A percentile compares a stretch with the other conserved stretches of the same genome.
Evolutionary conservation across 2,113 vertebrate species (phyloP).

Genomic region (Formicarius rufipectus): DNA sequence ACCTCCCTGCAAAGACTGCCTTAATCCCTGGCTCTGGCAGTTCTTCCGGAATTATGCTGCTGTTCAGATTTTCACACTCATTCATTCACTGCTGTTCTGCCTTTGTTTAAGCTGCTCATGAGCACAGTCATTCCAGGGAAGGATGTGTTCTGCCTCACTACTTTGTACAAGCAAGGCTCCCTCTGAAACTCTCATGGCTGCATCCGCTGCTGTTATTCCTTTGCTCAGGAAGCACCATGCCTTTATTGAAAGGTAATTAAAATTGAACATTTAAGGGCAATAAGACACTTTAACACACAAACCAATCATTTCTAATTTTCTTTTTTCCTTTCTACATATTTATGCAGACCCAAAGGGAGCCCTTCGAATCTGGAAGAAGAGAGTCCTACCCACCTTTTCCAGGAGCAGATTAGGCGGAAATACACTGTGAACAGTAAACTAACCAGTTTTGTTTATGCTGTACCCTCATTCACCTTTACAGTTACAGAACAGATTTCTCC

Average conservation of each 20-base stretch:
- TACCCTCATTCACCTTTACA: neutral
- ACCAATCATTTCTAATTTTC: neutral
- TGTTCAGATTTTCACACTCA: neutral
- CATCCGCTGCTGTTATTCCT: neutral
- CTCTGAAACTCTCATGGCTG: neutral
- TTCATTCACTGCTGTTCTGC: neutral
- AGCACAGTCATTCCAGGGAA: neutral
- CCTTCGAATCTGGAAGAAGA: neutral
- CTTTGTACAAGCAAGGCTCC: neutral
- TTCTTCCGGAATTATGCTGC: neutral
- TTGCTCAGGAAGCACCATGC: neutral
- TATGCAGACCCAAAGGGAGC: neutral
- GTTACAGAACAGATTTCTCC: neutral
- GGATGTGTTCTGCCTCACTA: neutral
- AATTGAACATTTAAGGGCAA: neutral
- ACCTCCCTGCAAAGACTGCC: neutral
- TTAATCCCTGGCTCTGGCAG: neutral
- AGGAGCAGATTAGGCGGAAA: neutral
- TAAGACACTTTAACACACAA: neutral
- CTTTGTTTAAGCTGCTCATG: conserved; percentile 11
- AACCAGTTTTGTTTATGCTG: neutral
- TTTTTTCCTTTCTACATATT: neutral
- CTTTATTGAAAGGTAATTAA: neutral
- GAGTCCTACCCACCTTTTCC: neutral
- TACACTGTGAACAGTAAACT: neutral